Conservation (phyloP, 2,113 vertebrate species). For the Numida meleagris region DNA sequence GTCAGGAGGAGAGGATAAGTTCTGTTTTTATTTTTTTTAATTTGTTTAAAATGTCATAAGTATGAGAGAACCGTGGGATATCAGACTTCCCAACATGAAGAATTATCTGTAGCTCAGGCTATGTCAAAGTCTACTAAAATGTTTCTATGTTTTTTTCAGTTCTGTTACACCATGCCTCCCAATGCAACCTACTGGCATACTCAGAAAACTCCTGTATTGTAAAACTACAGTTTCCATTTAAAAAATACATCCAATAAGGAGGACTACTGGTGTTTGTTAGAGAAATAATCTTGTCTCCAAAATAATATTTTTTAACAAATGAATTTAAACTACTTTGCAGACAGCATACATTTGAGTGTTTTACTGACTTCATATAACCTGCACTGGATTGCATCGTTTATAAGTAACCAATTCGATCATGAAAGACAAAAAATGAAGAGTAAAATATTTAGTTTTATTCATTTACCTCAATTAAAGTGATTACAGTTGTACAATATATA, state of each 20-base stretch:
- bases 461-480: constrained; percentile 49
- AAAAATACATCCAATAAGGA: background rate
- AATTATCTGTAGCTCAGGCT: background rate
- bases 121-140: background rate
- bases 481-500: constrained; percentile 55
- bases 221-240: background rate
- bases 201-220: background rate
- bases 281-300: background rate
- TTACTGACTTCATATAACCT: background rate
- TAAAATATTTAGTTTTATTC: constrained; percentile 35
- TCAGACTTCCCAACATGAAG: background rate
- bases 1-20: background rate
- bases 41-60: background rate
- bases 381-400: background rate
- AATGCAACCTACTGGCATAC: background rate
- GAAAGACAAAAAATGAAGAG: constrained; percentile 28
- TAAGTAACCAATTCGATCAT: background rate
- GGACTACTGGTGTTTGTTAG: background rate
- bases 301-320: background rate
- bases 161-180: background rate
- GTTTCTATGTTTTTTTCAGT: background rate
- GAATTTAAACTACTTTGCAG: constrained; percentile 1
- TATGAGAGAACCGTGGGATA: background rate
- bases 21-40: background rate
- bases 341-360: background rate